Conservation (phyloP, 2,797 vertebrate genomes). For the Chelonia mydas region DNA sequence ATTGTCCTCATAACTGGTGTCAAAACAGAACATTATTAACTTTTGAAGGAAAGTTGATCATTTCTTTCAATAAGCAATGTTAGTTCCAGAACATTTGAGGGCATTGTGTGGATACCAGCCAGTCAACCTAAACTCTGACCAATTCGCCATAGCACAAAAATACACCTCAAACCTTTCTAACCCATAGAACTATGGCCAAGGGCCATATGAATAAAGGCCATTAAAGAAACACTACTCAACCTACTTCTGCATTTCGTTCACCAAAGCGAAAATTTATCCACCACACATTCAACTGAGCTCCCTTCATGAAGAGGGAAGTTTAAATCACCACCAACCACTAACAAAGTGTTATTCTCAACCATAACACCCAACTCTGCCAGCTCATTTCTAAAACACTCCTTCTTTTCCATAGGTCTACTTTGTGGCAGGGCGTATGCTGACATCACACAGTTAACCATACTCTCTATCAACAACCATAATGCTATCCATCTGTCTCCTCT, state of each 20-base stretch:
- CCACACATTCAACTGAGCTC: not conserved
- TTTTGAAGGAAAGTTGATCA: not conserved
- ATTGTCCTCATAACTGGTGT: not conserved
- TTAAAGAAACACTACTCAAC: not conserved
- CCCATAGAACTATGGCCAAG: slow-evolving; percentile 10
- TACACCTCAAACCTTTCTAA: not conserved
- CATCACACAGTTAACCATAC: not conserved
- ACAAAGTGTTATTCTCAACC: not conserved
- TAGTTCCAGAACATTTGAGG: not conserved
- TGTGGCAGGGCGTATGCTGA: not conserved
- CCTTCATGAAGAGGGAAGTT: not conserved
- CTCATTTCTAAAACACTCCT: not conserved
- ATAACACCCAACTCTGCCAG: not conserved
- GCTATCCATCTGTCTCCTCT: too few relatives aligned
- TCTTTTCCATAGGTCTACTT: not conserved
- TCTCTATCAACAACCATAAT: too few relatives aligned
- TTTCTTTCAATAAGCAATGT: not conserved
- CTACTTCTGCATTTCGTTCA: not conserved
- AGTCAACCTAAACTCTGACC: not conserved
- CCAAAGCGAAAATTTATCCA: not conserved
- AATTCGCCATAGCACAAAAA: not conserved
- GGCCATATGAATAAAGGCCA: not conserved
- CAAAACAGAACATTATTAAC: not conserved
- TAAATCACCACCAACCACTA: not conserved
- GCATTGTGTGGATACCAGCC: rapidly evolving